Base-by-base conservation (phyloP, 2,888 invertebrate genomes). In the Torymus texanus region DNA sequence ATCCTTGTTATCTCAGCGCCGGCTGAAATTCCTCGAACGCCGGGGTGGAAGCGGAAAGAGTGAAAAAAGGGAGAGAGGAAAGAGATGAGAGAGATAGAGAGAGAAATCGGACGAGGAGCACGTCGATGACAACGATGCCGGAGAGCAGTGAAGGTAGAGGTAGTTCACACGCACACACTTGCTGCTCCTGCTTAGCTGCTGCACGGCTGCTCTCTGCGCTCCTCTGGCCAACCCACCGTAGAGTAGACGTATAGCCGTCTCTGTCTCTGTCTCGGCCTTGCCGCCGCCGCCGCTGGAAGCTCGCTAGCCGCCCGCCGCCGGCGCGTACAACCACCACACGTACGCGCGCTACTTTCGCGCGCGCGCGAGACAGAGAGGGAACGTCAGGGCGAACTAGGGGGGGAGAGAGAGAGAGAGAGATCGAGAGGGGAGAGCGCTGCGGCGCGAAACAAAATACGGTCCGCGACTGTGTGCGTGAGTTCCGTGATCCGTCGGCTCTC, bases 321-420 rank as follows among this genome's bases (percentile, higher is more conserved):
- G 50, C 5, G 29, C 55, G 66, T 8, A 63, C 29, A 29, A 29
- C 29, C 29, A 29, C 29, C 29, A 29, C 29, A 29, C 29, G 29
- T 29, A 29, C 29, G 29, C 4, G 29, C 29, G 29, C 29, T 29
- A 29, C 29, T 29, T 29, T 29, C 29, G 29, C 29, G 29, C 29
- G 29, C 29, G 29, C 29, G 29, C 29, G 29, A 29, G 29, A 29
- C 3, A 5, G 29, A 29, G 29, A 29, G 29, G 5, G 29, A 29
- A 50, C 56, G 8, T 50, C 55, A 14, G 50, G 18, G 29, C 10
- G 21, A 70, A 2, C 51, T 51, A 61, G 21, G 61, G 71, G 50
- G 61, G 62, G 68, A 56, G 55, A 66, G n/a, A 16, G 55, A 53
- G 14, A 51, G 50, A 53, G 41, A 61, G 71, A 24, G 71, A n/a